Conservation (phyloP, 2,113 vertebrate species). For the Spheniscus mendiculus region DNA sequence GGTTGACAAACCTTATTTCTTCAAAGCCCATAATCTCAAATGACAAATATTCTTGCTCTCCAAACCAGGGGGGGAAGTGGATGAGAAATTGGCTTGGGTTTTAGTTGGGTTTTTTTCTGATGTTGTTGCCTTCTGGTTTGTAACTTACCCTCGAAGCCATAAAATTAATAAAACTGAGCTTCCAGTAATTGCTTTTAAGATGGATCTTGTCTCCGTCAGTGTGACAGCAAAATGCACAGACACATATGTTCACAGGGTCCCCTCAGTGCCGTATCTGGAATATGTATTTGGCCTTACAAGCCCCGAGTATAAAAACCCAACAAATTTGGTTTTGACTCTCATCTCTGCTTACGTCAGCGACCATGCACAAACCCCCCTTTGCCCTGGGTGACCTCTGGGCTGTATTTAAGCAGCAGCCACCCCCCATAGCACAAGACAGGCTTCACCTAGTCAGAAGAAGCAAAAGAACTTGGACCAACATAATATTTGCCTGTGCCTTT, state of each 20-base stretch:
- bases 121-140: not conserved
- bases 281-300: not conserved
- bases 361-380: not conserved
- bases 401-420: not conserved
- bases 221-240: not conserved
- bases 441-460: not conserved
- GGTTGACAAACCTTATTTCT: not conserved
- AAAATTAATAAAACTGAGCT: not conserved
- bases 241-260: not conserved
- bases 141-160: not conserved
- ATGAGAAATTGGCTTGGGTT: not conserved
- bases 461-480: not conserved
- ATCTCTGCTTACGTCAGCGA: not conserved
- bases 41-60: not conserved
- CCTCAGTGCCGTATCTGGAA: not conserved
- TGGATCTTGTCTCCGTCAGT: not conserved
- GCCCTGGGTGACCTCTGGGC: not conserved
- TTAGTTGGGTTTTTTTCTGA: accelerated
- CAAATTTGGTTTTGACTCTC: not conserved
- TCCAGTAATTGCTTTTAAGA: not conserved
- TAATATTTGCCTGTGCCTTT: not conserved
- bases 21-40: not conserved
- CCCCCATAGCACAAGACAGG: not conserved
- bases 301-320: not conserved
- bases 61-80: not conserved